A percentile compares a stretch with the other conserved stretches of the same genome.
Evolutionary conservation across 2,888 invertebrate genomes (phyloP).

Genomic region (Mantis religiosa): DNA sequence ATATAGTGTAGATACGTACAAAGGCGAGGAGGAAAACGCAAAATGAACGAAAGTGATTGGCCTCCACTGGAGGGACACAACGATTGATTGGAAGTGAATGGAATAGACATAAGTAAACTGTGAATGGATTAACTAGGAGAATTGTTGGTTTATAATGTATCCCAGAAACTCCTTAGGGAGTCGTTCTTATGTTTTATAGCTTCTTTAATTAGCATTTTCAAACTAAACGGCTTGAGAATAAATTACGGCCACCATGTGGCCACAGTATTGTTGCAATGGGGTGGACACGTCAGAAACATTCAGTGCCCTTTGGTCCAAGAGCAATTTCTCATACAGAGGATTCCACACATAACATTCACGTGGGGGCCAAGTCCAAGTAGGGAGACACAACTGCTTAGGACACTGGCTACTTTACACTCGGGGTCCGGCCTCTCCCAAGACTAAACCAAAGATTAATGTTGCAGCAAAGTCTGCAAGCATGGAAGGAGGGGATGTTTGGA

Average conservation of each 20-base stretch:
- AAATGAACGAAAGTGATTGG: no score
- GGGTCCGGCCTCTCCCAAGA: neutral
- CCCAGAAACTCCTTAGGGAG: neutral
- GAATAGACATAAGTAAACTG: no score
- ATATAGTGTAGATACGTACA: no score
- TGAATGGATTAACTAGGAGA: no score
- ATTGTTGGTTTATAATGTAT: no score
- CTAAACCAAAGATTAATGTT: constrained; percentile 16
- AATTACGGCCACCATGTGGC: neutral
- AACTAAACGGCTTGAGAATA: neutral
- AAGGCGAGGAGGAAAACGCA: no score
- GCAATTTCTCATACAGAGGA: neutral
- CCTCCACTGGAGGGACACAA: no score
- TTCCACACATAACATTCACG: neutral
- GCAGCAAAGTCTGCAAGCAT: neutral
- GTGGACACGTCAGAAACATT: neutral
- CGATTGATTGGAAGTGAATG: no score
- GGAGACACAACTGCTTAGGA: constrained; percentile 15
- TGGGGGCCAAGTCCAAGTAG: neutral
- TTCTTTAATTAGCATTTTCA: neutral
- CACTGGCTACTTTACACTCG: neutral
- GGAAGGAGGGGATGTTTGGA: neutral
- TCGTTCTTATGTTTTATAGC: neutral
- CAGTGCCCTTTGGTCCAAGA: neutral
- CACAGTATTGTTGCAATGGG: neutral